Conservation (phyloP, 2,113 vertebrate genomes). For the Myiagra hebetior region DNA sequence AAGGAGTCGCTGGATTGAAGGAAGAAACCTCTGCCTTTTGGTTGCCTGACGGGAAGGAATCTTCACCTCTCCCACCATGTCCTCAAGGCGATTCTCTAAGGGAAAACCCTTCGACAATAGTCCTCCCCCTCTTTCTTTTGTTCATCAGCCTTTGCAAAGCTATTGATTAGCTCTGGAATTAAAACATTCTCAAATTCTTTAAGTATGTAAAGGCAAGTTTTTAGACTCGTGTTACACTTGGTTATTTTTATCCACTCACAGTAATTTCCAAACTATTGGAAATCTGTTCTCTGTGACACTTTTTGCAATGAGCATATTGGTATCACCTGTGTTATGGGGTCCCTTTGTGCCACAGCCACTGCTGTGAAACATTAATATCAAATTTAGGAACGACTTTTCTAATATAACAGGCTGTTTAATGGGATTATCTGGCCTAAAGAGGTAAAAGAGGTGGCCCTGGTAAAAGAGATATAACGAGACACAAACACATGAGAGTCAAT, state of each 20-base stretch:
- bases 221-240: neutral
- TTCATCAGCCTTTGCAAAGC: neutral
- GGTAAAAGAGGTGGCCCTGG: neutral
- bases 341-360: neutral
- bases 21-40: neutral
- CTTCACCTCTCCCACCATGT: neutral
- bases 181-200: neutral
- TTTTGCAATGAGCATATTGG: neutral
- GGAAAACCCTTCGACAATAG: neutral
- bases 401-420: neutral
- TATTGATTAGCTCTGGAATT: neutral
- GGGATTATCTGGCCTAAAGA: neutral
- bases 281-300: neutral
- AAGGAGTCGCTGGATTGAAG: neutral
- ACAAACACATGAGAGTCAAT: neutral
- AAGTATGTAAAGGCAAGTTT: neutral
- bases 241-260: neutral
- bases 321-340: neutral
- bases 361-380: neutral
- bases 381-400: neutral
- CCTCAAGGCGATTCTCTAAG: neutral
- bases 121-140: neutral
- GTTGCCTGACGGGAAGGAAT: neutral
- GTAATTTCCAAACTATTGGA: neutral
- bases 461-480: neutral